phyloP scores from a whole-genome alignment of 2,797 vertebrate species.

The Tokudaia muenninki region DNA sequence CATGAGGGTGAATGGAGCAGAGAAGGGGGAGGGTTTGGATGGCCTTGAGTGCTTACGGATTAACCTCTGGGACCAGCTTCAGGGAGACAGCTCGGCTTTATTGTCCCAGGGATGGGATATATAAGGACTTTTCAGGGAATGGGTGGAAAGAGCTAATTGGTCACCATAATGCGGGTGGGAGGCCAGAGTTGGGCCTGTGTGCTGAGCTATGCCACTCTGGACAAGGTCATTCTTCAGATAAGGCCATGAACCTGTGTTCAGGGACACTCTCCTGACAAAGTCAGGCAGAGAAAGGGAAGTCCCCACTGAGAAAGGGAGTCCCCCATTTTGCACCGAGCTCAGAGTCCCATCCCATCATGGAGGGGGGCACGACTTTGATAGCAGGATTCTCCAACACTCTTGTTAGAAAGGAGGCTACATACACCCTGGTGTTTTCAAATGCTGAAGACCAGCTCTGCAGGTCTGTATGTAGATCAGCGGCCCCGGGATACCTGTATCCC shows the following conservation, averaged over 20 bases:
- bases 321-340: neutral
- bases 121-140: neutral
- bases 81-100: neutral
- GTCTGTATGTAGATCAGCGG: neutral
- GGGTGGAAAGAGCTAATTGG: neutral
- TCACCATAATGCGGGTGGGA: neutral
- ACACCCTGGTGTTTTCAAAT: neutral
- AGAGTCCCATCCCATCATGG: neutral
- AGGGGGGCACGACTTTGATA: neutral
- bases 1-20: neutral
- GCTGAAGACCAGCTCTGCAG: neutral
- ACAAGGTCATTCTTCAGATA: neutral
- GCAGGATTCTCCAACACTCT: neutral
- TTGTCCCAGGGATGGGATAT: neutral
- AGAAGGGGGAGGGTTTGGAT: neutral
- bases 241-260: neutral
- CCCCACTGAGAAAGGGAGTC: neutral
- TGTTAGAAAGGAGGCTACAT: neutral
- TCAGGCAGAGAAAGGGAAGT: neutral
- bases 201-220: neutral
- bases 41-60: neutral
- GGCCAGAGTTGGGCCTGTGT: neutral
- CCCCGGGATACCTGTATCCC: rapidly evolving
- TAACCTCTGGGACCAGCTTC: neutral
- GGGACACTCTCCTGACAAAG: neutral